Conservation (phyloP, 2,888 invertebrate genomes). For the Imbricaverruca yamaguchii region DNA sequence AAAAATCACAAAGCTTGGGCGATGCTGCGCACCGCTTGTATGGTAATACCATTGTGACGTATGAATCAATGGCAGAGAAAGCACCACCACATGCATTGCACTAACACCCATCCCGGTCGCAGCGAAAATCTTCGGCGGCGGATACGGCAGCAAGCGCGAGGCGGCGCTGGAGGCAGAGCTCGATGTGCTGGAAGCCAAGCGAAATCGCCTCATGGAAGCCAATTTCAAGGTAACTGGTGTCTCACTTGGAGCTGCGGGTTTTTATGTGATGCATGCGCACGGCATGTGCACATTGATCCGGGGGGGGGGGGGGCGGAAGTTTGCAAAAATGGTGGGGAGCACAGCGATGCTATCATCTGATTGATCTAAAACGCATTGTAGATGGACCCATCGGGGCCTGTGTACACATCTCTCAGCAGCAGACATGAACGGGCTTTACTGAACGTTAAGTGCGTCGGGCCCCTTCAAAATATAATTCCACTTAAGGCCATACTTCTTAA, state of each 20-base stretch:
- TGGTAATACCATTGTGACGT: conserved; percentile 33
- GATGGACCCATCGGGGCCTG: not conserved
- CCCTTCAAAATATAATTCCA: too few relatives aligned
- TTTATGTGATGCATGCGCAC: too few relatives aligned
- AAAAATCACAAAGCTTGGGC: conserved; percentile 32
- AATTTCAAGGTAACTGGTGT: conserved; percentile 43
- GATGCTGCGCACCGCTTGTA: conserved; percentile 32
- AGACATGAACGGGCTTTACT: not conserved
- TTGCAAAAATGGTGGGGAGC: not conserved
- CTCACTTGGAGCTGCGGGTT: too few relatives aligned
- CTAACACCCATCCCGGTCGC: conserved; percentile 41
- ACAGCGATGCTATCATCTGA: not conserved
- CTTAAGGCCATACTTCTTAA: too few relatives aligned
- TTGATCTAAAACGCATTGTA: not conserved
- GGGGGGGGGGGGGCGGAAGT: too few relatives aligned
- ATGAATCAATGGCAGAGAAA: conserved; percentile 38
- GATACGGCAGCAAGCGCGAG: conserved; percentile 48
- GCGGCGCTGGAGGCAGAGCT: conserved; percentile 46
- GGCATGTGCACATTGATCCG: too few relatives aligned
- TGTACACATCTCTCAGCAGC: not conserved
- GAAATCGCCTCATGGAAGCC: conserved; percentile 45
- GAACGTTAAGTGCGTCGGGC: too few relatives aligned
- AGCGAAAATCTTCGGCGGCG: conserved; percentile 45
- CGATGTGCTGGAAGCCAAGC: conserved; percentile 45
- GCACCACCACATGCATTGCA: conserved; percentile 42